These are phyloP conservation scores for Campodea augens DNA, from an alignment of 1,140 invertebrate genomes.

Conservation along the genomic window DNA sequence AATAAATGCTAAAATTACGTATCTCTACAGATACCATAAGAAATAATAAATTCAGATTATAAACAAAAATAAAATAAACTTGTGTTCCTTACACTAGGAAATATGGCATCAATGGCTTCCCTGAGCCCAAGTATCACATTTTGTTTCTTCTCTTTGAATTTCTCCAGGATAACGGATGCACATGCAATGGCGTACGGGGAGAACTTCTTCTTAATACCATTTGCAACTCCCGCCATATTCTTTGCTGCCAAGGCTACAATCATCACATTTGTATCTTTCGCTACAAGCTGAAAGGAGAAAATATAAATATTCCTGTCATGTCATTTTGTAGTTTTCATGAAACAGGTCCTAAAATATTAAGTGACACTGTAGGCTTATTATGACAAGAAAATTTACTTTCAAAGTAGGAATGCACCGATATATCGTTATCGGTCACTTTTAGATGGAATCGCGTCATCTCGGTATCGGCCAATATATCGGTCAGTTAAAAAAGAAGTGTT, in stretches of 20 bases:
- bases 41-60: background rate
- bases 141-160: conserved; percentile 95
- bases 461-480: no score
- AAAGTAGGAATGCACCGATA: no score
- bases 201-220: conserved; percentile 75
- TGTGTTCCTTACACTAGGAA: conserved; percentile 28
- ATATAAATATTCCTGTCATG: conserved; percentile 9
- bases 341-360: background rate
- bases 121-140: conserved; percentile 67
- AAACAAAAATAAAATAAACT: background rate
- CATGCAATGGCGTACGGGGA: conserved; percentile 59
- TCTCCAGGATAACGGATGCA: conserved; percentile 66
- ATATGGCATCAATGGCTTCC: conserved; percentile 85
- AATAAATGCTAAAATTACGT: background rate
- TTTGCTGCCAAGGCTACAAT: conserved; percentile 73
- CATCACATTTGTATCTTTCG: conserved; percentile 90
- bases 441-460: no score
- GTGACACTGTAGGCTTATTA: no score
- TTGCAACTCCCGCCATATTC: conserved; percentile 61
- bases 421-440: no score
- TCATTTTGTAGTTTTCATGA: conserved; percentile 7
- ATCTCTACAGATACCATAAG: background rate
- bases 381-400: background rate
- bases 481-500: no score
- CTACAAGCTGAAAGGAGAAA: conserved; percentile 39